A percentile compares a stretch with the other conserved stretches of the same genome.
Conservation (phyloP, 2,113 vertebrate species). For the Benitochromis conjunctus region DNA sequence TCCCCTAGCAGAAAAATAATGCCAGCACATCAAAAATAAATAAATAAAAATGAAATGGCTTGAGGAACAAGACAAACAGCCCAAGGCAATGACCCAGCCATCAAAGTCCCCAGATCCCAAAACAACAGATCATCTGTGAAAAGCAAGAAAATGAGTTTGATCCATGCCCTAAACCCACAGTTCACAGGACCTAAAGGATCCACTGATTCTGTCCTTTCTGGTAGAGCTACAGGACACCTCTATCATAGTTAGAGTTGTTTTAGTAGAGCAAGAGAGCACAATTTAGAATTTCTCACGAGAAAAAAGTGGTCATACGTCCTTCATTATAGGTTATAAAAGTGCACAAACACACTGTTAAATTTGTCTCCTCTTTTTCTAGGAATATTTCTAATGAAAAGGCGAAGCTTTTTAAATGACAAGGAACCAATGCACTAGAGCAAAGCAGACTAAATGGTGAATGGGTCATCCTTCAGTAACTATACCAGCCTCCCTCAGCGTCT, state of each 20-base stretch:
- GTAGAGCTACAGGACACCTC: not conserved
- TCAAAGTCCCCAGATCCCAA: not conserved
- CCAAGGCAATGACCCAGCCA: not conserved
- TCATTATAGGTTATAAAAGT: not conserved
- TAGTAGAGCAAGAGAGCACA: not conserved
- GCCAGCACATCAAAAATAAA: not conserved
- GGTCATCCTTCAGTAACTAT: slow-evolving; percentile 28
- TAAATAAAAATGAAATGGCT: not conserved
- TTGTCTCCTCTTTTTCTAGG: not conserved
- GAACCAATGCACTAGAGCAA: not conserved
- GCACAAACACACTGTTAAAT: not conserved
- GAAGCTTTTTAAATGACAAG: slow-evolving; percentile 2
- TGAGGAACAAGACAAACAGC: not conserved
- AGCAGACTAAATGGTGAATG: slow-evolving; percentile 13
- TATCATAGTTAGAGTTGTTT: not conserved
- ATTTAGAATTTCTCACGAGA: not conserved
- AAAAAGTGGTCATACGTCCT: not conserved
- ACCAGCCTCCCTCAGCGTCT: slow-evolving; percentile 20
- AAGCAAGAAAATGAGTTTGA: not conserved
- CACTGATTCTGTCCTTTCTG: not conserved
- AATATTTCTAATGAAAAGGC: not conserved
- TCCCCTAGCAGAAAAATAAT: not conserved
- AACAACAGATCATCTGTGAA: not conserved
- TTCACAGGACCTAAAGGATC: not conserved
- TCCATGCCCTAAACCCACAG: not conserved